Percentiles rank a stretch among this genome's conserved stretches.
These are phyloP conservation scores for Ptiloglossa arizonensis DNA, from an alignment of 1,140 invertebrate genomes.

Conservation along the genomic window DNA sequence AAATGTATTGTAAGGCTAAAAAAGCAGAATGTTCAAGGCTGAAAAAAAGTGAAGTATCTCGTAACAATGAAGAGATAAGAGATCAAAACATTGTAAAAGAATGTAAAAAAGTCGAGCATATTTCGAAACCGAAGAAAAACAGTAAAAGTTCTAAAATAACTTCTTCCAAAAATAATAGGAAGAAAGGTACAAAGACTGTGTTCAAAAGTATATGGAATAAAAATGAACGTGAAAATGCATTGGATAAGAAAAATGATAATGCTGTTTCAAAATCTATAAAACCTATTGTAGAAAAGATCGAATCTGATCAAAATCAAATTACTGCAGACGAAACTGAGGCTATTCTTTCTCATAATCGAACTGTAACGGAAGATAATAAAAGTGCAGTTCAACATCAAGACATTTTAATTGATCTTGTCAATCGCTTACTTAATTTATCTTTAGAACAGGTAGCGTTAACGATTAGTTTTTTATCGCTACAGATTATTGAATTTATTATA, in stretches of 20 bases:
- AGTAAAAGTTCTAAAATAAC: constrained; percentile 30
- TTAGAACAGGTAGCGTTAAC: constrained; percentile 71
- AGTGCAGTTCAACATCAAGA: constrained; percentile 70
- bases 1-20: constrained; percentile 82
- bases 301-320: constrained; percentile 35
- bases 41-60: not conserved
- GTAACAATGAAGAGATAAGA: not conserved
- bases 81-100: not conserved
- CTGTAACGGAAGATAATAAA: constrained; percentile 60
- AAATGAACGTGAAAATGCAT: constrained; percentile 2
- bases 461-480: constrained; percentile 5
- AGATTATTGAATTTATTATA: not conserved
- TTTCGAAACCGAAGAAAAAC: constrained; percentile 10
- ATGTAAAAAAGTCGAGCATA: constrained; percentile 2
- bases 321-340: constrained; percentile 53
- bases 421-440: constrained; percentile 76
- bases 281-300: not conserved
- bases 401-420: constrained; percentile 73
- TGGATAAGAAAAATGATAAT: not conserved
- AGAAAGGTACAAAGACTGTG: constrained; percentile 42
- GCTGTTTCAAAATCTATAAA: constrained; percentile 3
- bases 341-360: constrained; percentile 65
- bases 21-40: constrained; percentile 68
- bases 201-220: constrained; percentile 18
- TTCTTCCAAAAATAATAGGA: constrained; percentile 52